Conservation (phyloP, 1,140 invertebrate genomes). For the Atta texana region DNA sequence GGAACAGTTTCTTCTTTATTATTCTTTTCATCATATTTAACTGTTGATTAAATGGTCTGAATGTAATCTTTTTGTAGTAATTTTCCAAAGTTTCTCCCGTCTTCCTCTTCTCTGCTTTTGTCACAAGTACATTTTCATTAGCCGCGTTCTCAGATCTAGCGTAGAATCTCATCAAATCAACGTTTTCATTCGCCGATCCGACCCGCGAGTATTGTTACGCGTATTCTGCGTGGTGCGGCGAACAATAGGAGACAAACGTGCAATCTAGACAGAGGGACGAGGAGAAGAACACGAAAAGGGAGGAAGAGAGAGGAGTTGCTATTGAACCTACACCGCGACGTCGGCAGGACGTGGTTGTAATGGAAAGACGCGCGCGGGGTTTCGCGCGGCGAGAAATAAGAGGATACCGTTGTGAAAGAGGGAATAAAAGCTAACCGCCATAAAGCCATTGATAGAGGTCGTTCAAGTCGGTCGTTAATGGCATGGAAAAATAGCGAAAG, state of each 20-base stretch:
- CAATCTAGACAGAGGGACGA: constrained; percentile 37
- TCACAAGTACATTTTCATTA: constrained; percentile 18
- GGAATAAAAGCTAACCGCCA: constrained; percentile 79
- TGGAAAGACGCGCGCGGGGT: constrained; percentile 32
- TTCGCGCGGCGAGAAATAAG: constrained; percentile 19
- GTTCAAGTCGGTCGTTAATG: constrained; percentile 82
- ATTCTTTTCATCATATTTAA: not conserved
- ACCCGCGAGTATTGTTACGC: constrained; percentile 35
- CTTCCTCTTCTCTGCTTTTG: not conserved
- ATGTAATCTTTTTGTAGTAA: not conserved
- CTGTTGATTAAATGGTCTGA: constrained; percentile 5
- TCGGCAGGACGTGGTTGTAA: constrained; percentile 27
- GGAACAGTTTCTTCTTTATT: not conserved
- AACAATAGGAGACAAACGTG: constrained; percentile 57
- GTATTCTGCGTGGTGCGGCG: constrained; percentile 16
- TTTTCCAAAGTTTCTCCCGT: not conserved
- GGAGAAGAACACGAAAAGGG: not conserved
- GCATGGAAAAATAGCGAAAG: constrained; percentile 82
- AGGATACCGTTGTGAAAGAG: constrained; percentile 51
- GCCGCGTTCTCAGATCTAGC: not conserved
- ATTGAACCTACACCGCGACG: constrained; percentile 39
- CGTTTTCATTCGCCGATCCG: constrained; percentile 34
- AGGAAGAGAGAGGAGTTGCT: not conserved
- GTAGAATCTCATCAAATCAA: constrained; percentile 42
- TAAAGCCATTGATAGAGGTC: constrained; percentile 83